Evolutionary conservation across 2,888 invertebrate species (phyloP), one percentile per base, ranked within the genome.

Genomic region (Drosophila robusta): DNA sequence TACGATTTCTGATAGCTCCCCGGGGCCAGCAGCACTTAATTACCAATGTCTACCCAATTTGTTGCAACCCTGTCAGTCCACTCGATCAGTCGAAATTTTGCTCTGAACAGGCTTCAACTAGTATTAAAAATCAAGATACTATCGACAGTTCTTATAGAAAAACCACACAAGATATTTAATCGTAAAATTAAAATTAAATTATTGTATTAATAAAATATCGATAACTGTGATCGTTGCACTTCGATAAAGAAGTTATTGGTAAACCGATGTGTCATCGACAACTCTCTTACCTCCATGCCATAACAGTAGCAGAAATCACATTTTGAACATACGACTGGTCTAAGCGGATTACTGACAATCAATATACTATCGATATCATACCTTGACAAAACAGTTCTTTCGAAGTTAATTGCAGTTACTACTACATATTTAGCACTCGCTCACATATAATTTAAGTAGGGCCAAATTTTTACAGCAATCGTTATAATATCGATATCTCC

Each of bases 1-100:
- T 60, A 66, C 70, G 67, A 83, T 83, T 80, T 87, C 68, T 70
- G 81, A 83, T 88, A 56, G 64, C 47, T 50, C 44, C 47, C 24
- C 38, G 44, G 29, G 11, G 4, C 11, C 32, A 52, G n/a, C 70
- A 34, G 63, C 47, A 64, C 61, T 69, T 70, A 65, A 75, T 78
- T 78, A 75, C 54, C 75, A 61, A 62, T 61, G 39, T 51, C 49
- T 16, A 36, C 29, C 6, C 51, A 49, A 61, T 78, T 78, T 65
- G 54, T 47, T 38, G 42, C 22, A 29, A 58, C 16, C 9, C 32
- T 9, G 42, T 14, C 38, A 38, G 38, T 9, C 38, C 60, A 56
- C 29, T 16, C 12, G 77, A 58, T 71, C 66, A 66, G 66, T 66
- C 55, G 62, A 45, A 47, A 80, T n/a, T 65, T 80, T 79, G 80